Evolutionary conservation across 2,888 invertebrate genomes (phyloP).

Genomic region (Onchidella celtica): DNA sequence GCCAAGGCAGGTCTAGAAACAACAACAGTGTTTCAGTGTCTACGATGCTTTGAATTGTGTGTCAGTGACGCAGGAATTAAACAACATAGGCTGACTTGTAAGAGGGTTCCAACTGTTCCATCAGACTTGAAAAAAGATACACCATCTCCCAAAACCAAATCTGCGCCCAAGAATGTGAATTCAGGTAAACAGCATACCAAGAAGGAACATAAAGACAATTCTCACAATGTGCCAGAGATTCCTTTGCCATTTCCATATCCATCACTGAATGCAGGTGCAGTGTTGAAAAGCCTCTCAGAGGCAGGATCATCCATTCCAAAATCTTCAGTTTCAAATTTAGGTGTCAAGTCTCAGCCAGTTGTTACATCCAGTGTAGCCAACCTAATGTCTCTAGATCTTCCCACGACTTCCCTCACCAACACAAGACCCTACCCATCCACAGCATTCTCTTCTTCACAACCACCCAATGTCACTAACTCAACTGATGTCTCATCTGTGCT

Average conservation of each 20-base stretch:
- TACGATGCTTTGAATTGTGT: slow-evolving; percentile 55
- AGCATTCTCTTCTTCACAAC: background rate
- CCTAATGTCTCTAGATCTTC: background rate
- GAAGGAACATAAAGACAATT: slow-evolving; percentile 12
- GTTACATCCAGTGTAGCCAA: background rate
- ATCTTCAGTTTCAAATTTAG: background rate
- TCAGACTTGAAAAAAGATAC: slow-evolving; percentile 45
- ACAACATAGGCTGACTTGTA: slow-evolving; percentile 53
- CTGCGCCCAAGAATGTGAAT: background rate
- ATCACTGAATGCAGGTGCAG: slow-evolving; percentile 33
- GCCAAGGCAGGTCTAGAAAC: slow-evolving; percentile 52
- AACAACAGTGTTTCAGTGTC: slow-evolving; percentile 55
- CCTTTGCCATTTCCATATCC: slow-evolving; percentile 45
- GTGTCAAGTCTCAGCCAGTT: background rate
- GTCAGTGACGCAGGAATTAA: slow-evolving; percentile 54
- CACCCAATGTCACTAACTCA: background rate
- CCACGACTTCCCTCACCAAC: background rate
- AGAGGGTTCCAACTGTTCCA: slow-evolving; percentile 49
- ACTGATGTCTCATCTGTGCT: background rate
- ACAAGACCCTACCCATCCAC: background rate
- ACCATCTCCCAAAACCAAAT: background rate
- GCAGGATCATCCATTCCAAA: background rate
- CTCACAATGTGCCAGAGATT: slow-evolving; percentile 31
- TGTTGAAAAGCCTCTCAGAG: slow-evolving; percentile 25
- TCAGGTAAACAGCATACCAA: background rate